Evolutionary conservation across 2,888 invertebrate genomes (phyloP).

Genomic region (Protonemura montana): DNA sequence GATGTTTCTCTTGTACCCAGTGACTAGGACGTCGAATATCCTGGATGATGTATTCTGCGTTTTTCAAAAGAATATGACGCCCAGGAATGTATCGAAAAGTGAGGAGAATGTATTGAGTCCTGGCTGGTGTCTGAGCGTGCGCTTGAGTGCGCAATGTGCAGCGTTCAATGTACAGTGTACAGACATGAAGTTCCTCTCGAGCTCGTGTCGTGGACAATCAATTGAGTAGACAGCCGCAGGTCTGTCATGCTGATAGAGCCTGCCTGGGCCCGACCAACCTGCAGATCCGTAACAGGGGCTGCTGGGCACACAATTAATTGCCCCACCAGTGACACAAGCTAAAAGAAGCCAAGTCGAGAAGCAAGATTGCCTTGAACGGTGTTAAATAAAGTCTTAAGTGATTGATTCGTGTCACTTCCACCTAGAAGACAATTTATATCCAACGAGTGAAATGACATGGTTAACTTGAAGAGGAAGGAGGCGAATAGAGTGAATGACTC

Average conservation of each 20-base stretch:
- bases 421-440: constrained; percentile 50
- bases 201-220: neutral
- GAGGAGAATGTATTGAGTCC: too few species aligned
- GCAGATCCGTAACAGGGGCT: neutral
- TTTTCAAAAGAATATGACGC: neutral
- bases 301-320: neutral
- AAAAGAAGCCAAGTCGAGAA: constrained; percentile 12
- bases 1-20: neutral
- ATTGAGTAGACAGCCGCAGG: neutral
- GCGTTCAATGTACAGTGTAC: neutral
- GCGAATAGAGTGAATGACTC: neutral
- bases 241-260: neutral
- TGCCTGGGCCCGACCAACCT: neutral
- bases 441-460: constrained; percentile 34
- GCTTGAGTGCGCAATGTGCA: neutral
- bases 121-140: too few species aligned
- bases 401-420: constrained; percentile 50
- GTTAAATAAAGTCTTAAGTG: constrained; percentile 38
- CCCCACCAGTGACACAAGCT: neutral
- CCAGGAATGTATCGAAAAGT: neutral
- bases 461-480: neutral
- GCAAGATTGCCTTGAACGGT: constrained; percentile 7
- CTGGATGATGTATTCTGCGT: neutral
- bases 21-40: neutral
- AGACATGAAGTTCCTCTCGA: neutral